Base-by-base conservation (phyloP, 2,888 invertebrate genomes). In the Xestia xanthographa region DNA sequence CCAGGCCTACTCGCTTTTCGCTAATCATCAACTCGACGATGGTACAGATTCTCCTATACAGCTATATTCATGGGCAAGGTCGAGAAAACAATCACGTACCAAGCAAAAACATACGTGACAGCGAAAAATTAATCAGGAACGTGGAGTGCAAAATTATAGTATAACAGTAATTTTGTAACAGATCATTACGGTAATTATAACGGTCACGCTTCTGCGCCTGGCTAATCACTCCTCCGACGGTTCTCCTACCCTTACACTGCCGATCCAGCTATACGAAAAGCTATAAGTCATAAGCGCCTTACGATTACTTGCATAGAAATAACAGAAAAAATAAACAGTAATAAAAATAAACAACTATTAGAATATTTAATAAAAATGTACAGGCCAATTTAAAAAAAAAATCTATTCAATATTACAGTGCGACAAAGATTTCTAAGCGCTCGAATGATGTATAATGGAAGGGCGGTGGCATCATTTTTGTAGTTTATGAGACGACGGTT, bases 101-200 rank as follows among this genome's bases (percentile, higher is more conserved):
- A 41, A 56, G 45, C n/a, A 38, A 58, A 58, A 45, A 58, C 41
- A 58, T n/a, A 76, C 26, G 43, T 80, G 80, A 62, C 74, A n/a
- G 41, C 20, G 62, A 80, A 73, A 48, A 26, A 82, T 82, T 56
- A 63, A 82, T 82, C 29, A 66, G 17, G 14, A 41, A 68, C 53
- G 68, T 20, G 65, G 22, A 70, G 50, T 80, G 79, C 84, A 87
- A 85, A 79, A 73, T 48, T 58, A 48, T 86, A 81, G 75, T 72
- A 78, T 80, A 87, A 63, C 86, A 80, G 77, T 79, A 84, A 88
- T 85, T 85, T 84, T 75, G 82, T 84, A 72, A 79, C 80, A 76
- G 77, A 90, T 88, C 82, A 88, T 90, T 90, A 88, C 68, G 78
- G 56, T 89, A 90, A 90, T 89, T 90, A 89, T 82, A 81, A 86